A percentile compares a stretch with the other conserved stretches of the same genome.
Evolutionary conservation across 1,140 invertebrate species (phyloP).

Genomic region (Orius insidiosus): DNA sequence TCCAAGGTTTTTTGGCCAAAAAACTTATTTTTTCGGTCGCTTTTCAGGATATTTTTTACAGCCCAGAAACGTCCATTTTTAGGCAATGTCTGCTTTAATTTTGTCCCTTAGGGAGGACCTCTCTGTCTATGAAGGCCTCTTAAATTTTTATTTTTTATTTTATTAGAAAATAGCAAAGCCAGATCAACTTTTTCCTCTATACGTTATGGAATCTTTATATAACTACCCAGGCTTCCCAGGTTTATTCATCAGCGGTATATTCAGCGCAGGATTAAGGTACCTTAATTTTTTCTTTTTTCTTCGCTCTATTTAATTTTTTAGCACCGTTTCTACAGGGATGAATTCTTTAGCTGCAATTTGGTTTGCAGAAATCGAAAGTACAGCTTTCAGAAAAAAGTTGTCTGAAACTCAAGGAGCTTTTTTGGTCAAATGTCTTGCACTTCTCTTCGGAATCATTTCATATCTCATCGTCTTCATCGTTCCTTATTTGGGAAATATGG

Average conservation of each 20-base stretch:
- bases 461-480: constrained; percentile 22
- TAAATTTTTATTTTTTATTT: background rate
- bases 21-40: too few species aligned
- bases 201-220: constrained; percentile 38
- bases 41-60: too few species aligned
- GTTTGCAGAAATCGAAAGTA: constrained; percentile 62
- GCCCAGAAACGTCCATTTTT: too few species aligned
- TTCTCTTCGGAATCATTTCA: constrained; percentile 37
- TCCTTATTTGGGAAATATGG: constrained; percentile 22
- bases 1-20: too few species aligned
- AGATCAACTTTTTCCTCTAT: constrained; percentile 37
- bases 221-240: constrained; percentile 40
- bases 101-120: too few species aligned
- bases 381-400: constrained; percentile 38
- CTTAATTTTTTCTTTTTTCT: background rate
- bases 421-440: constrained; percentile 48
- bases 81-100: too few species aligned
- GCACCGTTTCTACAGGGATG: constrained; percentile 78
- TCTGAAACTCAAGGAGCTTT: constrained; percentile 40
- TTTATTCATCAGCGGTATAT: constrained; percentile 52
- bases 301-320: constrained; percentile 28
- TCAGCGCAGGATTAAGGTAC: constrained; percentile 51
- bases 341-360: constrained; percentile 74
- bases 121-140: too few species aligned
- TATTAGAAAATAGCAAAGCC: constrained; percentile 23